Evolutionary conservation across 2,113 vertebrate species (phyloP).

Genomic region (Silurus meridionalis): DNA sequence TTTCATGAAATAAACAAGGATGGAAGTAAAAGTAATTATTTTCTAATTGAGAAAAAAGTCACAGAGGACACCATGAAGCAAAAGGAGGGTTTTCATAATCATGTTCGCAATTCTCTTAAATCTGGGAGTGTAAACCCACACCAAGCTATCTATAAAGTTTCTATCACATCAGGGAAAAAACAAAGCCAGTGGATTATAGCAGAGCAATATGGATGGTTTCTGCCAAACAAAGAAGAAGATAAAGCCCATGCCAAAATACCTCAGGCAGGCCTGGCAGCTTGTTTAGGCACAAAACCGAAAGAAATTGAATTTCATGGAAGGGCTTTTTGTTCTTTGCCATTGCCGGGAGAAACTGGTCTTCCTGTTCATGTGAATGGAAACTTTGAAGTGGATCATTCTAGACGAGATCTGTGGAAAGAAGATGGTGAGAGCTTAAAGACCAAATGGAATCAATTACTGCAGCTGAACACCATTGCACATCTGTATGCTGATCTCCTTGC

Average conservation of each 20-base stretch:
- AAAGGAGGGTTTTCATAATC: constrained; percentile 61
- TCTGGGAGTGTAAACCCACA: constrained; percentile 34
- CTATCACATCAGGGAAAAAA: constrained; percentile 61
- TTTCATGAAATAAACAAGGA: constrained; percentile 69
- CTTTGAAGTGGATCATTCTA: constrained; percentile 77
- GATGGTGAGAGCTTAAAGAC: constrained; percentile 64
- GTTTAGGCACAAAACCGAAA: constrained; percentile 23
- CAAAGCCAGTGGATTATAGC: constrained; percentile 72
- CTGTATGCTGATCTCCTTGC: constrained; percentile 77
- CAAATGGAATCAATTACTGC: constrained; percentile 76
- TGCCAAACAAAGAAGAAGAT: constrained; percentile 5
- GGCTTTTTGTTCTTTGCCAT: constrained; percentile 79
- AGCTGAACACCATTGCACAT: constrained; percentile 66
- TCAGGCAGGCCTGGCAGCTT: constrained; percentile 73
- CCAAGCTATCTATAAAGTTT: constrained; percentile 63
- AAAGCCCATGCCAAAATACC: constrained; percentile 57
- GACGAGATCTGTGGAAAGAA: constrained; percentile 70
- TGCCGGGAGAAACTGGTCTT: constrained; percentile 74
- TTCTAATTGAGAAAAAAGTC: constrained; percentile 65
- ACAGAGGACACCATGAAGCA: constrained; percentile 20
- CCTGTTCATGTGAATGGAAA: constrained; percentile 83
- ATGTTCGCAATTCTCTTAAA: constrained; percentile 49
- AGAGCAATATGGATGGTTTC: constrained; percentile 66
- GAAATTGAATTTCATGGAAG: constrained; percentile 47
- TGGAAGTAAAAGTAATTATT: constrained; percentile 34